A percentile compares a stretch with the other conserved stretches of the same genome.
Conservation (phyloP, 1,140 invertebrate genomes). For the Scaptodrosophila lebanonensis region DNA sequence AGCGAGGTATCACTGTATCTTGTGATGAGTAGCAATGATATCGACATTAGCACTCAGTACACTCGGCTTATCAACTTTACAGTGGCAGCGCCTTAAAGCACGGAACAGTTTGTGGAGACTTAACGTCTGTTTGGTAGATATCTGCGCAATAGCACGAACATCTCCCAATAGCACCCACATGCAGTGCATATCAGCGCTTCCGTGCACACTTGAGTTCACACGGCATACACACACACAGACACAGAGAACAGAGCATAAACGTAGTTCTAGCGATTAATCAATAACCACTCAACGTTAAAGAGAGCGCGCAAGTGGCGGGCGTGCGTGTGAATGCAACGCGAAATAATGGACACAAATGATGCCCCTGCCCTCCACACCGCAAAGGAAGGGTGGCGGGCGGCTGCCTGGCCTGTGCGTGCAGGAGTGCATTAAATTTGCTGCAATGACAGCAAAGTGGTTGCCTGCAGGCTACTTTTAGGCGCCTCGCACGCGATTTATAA, state of each 20-base stretch:
- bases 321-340: constrained; percentile 34
- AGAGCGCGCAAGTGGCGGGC: too few relatives aligned
- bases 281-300: constrained; percentile 52
- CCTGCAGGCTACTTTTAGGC: constrained; percentile 47
- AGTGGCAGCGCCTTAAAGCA: constrained; percentile 41
- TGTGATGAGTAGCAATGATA: too few relatives aligned
- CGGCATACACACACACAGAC: constrained; percentile 4
- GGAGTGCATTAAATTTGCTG: constrained; percentile 50
- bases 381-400: background rate
- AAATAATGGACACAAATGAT: constrained; percentile 59
- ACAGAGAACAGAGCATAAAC: background rate
- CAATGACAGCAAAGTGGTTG: constrained; percentile 6
- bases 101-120: constrained; percentile 23
- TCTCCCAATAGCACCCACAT: constrained; percentile 20
- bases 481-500: constrained; percentile 14
- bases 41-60: too few relatives aligned
- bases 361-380: constrained; percentile 12
- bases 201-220: constrained; percentile 57
- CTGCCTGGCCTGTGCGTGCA: constrained; percentile 5
- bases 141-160: too few relatives aligned
- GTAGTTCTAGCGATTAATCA: constrained; percentile 50
- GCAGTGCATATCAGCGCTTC: constrained; percentile 57
- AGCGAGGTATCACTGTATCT: too few relatives aligned
- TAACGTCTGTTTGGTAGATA: too few relatives aligned
- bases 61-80: constrained; percentile 49